Evolutionary conservation across 2,113 vertebrate species (phyloP).

Genomic region (Aegypius monachus): DNA sequence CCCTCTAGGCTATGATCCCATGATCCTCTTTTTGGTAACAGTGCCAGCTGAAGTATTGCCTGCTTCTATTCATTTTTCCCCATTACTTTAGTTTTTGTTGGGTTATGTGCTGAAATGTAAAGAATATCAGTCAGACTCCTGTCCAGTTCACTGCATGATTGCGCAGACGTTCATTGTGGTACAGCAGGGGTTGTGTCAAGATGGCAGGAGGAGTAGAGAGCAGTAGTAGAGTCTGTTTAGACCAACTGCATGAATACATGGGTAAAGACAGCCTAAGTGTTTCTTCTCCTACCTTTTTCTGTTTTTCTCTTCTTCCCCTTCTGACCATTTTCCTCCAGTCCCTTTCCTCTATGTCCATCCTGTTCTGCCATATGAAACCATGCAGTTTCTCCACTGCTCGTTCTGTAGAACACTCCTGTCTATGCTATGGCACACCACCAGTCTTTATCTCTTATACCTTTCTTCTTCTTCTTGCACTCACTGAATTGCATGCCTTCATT

Average conservation of each 20-base stretch:
- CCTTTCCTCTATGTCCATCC: not conserved
- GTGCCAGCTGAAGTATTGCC: not conserved
- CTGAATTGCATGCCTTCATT: not conserved
- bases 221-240: not conserved
- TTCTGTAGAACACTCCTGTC: not conserved
- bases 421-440: not conserved
- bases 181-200: not conserved
- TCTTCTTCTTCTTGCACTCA: not conserved
- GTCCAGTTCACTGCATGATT: not conserved
- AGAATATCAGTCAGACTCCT: not conserved
- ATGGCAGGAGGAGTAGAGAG: not conserved
- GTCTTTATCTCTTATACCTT: not conserved
- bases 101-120: not conserved
- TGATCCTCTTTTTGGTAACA: not conserved
- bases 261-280: not conserved
- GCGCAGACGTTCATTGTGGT: not conserved
- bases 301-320: not conserved
- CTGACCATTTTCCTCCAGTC: not conserved
- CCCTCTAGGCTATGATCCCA: not conserved
- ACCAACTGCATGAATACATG: not conserved
- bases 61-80: not conserved
- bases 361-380: not conserved
- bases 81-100: not conserved
- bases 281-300: not conserved
- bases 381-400: not conserved